Base-by-base conservation (phyloP, 2,113 vertebrate species). In the Hyperopisus bebe region DNA sequence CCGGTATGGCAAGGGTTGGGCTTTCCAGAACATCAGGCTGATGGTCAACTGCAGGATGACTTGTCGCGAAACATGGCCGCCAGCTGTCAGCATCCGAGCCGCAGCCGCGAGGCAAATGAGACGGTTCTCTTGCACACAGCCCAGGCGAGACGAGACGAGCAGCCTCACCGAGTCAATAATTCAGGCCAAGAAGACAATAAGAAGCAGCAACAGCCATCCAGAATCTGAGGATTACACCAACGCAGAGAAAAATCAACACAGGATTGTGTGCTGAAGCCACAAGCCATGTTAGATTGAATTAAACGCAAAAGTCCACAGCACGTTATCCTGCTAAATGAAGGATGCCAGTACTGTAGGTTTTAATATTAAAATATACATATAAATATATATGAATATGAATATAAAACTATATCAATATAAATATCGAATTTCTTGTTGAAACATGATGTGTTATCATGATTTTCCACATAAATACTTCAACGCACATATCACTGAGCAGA, bases 161-260 rank as follows among this genome's bases (percentile, higher is more conserved):
- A 35, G 21, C 31, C 70, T 53, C 27, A 27, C 27, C 24, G 2
- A 31, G 47, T 89, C 46, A 88, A 90, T 84, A 84, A 91, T 85
- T 91, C 35, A 84, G 44, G 19, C 55, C 19, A 6, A 88, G 39
- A 31, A 53, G 47, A 55, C 15, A 1, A n/a, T 46, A n/a, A 42
- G 70, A 89, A 55, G 47, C 42, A 82, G 21, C 62, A 47, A 88
- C 44, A 77, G 31, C 44, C 21, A n/a, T 19, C 44, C 74, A 9
- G 62, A n/a, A 50, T 88, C 62, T 9, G 62, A 7, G n/a, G 6
- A 46, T 42, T 7, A 8, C 88, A 74, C 47, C 42, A 10, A 55
- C 53, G 35, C 51, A 70, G 42, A 55, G 39, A 46, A 24, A 85
- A n/a, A 35, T 44, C 88, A 31, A 31, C 80, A 39, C 46, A 15